Base-by-base conservation (phyloP, 2,888 invertebrate genomes). In the Ceratothoa steindachneri region DNA sequence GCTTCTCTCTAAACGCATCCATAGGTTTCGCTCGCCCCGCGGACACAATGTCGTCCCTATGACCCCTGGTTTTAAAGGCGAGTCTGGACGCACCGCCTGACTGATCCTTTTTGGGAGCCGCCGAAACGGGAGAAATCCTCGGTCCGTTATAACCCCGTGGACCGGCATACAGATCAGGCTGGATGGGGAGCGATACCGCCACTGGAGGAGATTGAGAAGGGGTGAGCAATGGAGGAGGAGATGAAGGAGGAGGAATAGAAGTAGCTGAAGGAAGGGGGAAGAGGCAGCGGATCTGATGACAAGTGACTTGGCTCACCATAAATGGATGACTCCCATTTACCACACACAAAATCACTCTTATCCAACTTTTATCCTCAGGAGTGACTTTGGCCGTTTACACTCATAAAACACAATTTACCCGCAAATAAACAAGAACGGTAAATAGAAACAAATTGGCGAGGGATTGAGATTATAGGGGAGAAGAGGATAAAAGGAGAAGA, bases 91-190 rank as follows among this genome's bases (percentile, higher is more conserved):
- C 24, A 15, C 22, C 12, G 27, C 29, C 1, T 12, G 4, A 27
- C 12, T 30, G 31, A 67, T n/a, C n/a, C 22, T 67, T 29, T 67
- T 29, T 67, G 29, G 31, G 24, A 2, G 29, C 22, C 29, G 30
- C n/a, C 30, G 67, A 29, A 67, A 19, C 52, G 19, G 22, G n/a
- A 30, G 31, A 68, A 67, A 53, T 30, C 41, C 30, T 27, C 27
- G 72, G 51, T 64, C 77, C 73, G 77, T 77, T 71, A 77, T 77
- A 73, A 68, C 71, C 65, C 69, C 69, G 60, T 69, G 71, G 73
- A 29, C 51, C 77, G 30, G 73, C 73, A 77, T 77, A 74, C 77
- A 73, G 71, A 74, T 74, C 55, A 77, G 73, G 27, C 68, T 31
- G 60, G 28, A 30, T 60, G 70, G 70, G 64, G 70, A 68, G 67